Conservation (phyloP, 2,888 invertebrate species). For the Parasteatoda lunata region DNA sequence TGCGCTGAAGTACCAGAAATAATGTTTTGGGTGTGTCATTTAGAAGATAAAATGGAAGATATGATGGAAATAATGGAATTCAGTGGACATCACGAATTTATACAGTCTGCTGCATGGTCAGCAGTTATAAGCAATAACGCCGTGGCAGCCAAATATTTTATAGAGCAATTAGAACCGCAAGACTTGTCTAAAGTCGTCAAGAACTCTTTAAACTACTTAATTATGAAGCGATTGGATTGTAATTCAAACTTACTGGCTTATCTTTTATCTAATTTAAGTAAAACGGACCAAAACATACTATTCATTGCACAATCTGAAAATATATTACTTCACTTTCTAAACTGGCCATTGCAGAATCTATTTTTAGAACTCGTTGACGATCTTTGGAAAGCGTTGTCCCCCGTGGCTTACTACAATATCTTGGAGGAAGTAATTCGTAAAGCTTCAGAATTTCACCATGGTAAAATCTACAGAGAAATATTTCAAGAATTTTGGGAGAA, state of each 20-base stretch:
- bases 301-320: background rate
- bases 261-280: background rate
- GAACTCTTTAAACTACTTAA: background rate
- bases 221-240: background rate
- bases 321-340: background rate
- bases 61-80: background rate
- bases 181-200: background rate
- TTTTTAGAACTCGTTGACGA: background rate
- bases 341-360: background rate
- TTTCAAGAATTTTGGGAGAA: slow-evolving; percentile 1
- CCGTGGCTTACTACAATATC: background rate
- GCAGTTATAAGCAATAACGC: background rate
- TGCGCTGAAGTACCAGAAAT: background rate
- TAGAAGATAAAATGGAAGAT: background rate
- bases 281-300: background rate
- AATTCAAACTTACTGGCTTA: background rate
- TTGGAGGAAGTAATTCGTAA: background rate
- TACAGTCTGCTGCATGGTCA: background rate
- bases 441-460: background rate
- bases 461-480: background rate
- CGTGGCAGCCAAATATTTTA: background rate
- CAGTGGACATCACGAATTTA: background rate
- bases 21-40: slow-evolving; percentile 10
- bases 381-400: background rate
- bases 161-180: background rate